Evolutionary conservation across 1,140 invertebrate species (phyloP).

Genomic region (Drosophila jambulina): DNA sequence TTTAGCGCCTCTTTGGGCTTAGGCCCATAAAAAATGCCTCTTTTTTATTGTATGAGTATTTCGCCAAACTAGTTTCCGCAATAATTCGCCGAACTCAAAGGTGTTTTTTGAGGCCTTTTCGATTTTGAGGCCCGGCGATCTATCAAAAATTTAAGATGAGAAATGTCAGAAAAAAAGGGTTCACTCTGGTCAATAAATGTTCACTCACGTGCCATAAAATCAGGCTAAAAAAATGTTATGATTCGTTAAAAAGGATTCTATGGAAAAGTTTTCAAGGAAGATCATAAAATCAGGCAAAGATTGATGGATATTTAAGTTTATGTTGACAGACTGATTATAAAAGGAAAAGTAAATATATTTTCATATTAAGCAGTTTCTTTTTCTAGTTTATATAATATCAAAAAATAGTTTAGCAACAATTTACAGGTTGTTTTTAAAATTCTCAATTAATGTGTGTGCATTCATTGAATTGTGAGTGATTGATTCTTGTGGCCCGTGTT

Average conservation of each 20-base stretch:
- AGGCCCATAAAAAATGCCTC: constrained; percentile 33
- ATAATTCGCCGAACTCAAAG: constrained; percentile 60
- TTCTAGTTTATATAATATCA: neutral
- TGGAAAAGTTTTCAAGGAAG: constrained; percentile 11
- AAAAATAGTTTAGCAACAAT: neutral
- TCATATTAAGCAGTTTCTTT: neutral
- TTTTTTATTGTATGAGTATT: constrained; percentile 32
- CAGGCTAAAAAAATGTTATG: neutral
- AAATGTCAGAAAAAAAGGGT: constrained; percentile 43
- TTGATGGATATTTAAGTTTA: constrained; percentile 26
- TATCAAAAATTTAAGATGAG: constrained; percentile 67
- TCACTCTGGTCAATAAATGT: constrained; percentile 30
- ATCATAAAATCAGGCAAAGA: neutral
- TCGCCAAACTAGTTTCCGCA: constrained; percentile 64
- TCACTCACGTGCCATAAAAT: constrained; percentile 61
- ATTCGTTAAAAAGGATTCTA: constrained; percentile 30
- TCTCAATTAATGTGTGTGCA: neutral
- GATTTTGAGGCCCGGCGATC: constrained; percentile 51
- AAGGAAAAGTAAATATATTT: neutral
- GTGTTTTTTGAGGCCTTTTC: constrained; percentile 13
- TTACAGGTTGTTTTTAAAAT: neutral
- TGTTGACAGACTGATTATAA: neutral
- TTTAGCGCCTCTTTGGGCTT: constrained; percentile 68
- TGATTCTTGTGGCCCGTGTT: constrained; percentile 60
- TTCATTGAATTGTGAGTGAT: constrained; percentile 64